Conservation (phyloP, 2,888 invertebrate genomes). For the Seira sanloemensis region DNA sequence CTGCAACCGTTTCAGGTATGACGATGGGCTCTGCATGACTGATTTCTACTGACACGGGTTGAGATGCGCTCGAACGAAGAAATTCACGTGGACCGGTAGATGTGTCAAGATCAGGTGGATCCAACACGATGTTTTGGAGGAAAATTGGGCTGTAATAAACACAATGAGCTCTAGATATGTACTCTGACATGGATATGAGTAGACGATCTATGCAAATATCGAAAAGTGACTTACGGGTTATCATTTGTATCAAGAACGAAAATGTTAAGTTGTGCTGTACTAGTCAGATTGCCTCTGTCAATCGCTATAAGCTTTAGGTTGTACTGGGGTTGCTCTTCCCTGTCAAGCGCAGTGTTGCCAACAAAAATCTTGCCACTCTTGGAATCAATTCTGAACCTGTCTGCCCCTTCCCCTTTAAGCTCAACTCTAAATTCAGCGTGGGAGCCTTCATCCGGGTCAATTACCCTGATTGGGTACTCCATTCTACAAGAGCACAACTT, state of each 20-base stretch:
- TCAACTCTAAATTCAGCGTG: constrained; percentile 84
- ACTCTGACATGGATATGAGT: not conserved
- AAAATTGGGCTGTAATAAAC: constrained; percentile 64
- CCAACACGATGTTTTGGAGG: constrained; percentile 71
- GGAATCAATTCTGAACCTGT: constrained; percentile 83
- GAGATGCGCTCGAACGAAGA: constrained; percentile 70
- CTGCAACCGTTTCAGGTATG: constrained; percentile 73
- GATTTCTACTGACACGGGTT: constrained; percentile 72
- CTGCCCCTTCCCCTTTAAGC: constrained; percentile 85
- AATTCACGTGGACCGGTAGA: constrained; percentile 70
- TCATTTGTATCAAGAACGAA: constrained; percentile 88
- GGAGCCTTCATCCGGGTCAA: constrained; percentile 83
- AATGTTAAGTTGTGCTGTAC: constrained; percentile 84
- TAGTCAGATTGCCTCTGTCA: constrained; percentile 83
- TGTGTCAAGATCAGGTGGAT: constrained; percentile 70
- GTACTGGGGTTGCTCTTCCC: constrained; percentile 84
- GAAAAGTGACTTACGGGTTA: constrained; percentile 77
- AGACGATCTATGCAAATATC: not conserved
- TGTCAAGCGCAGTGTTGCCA: constrained; percentile 80
- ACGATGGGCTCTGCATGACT: constrained; percentile 71
- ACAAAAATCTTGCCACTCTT: constrained; percentile 81
- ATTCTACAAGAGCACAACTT: constrained; percentile 76
- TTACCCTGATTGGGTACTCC: constrained; percentile 82
- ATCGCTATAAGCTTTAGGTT: constrained; percentile 84
- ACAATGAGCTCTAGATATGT: not conserved